Conservation (phyloP, 2,113 vertebrate species). For the Otocyon megalotis region DNA sequence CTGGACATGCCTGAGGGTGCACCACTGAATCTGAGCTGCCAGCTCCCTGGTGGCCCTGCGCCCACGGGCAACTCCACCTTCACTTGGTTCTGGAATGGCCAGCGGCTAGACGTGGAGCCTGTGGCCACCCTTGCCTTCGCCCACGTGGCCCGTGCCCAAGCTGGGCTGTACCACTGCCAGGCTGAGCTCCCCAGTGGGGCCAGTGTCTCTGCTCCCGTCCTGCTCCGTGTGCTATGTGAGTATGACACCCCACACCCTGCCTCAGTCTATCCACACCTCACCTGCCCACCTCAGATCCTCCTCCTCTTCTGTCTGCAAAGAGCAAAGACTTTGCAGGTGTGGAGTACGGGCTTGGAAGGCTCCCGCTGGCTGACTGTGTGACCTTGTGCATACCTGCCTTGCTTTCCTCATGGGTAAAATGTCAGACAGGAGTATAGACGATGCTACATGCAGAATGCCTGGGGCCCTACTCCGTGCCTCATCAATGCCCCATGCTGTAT, state of each 20-base stretch:
- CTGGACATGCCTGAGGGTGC: conserved; percentile 82
- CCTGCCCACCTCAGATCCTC: not conserved
- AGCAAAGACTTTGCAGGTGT: not conserved
- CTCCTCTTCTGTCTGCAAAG: not conserved
- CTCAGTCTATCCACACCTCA: not conserved
- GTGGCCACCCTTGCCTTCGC: conserved; percentile 43
- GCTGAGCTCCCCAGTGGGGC: conserved; percentile 65
- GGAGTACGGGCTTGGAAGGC: not conserved
- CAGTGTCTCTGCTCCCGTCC: conserved; percentile 59
- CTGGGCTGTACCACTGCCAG: conserved; percentile 85
- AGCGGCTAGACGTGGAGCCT: conserved; percentile 50
- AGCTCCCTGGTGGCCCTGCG: not conserved
- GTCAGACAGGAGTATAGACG: not conserved
- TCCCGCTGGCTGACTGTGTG: not conserved
- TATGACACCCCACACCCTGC: not conserved
- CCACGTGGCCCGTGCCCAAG: conserved; percentile 70
- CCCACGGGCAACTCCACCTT: conserved; percentile 74
- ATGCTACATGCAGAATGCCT: not conserved
- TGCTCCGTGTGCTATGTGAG: conserved; percentile 87
- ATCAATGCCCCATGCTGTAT: not conserved
- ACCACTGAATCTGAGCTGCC: conserved; percentile 83
- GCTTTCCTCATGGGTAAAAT: not conserved
- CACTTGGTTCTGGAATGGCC: conserved; percentile 85
- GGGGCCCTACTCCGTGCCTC: not conserved
- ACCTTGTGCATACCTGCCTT: not conserved